Percentiles rank a stretch among this genome's conserved stretches.
Evolutionary conservation across 2,888 invertebrate genomes (phyloP).

Genomic region (Stegana nigrithorax): DNA sequence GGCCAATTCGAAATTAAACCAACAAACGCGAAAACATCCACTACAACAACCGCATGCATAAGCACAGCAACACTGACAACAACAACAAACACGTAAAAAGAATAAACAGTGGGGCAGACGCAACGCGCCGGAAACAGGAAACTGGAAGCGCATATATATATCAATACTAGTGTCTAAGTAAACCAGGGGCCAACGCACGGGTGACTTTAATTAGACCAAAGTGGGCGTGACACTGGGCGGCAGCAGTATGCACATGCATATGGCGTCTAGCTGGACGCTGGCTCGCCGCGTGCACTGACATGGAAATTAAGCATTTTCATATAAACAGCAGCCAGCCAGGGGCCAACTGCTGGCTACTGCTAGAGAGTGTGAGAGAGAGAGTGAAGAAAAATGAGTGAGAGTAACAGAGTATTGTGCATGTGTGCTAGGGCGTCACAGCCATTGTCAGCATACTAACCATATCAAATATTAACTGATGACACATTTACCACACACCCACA

Average conservation of each 20-base stretch:
- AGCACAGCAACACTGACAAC: constrained; percentile 19
- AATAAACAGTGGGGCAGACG: not conserved
- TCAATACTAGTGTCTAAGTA: constrained; percentile 37
- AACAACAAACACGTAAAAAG: constrained; percentile 21
- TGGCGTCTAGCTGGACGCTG: not conserved
- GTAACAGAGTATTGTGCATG: not conserved
- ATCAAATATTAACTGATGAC: not conserved
- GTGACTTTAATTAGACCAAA: constrained; percentile 32
- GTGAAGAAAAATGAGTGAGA: too few relatives aligned
- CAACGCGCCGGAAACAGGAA: constrained; percentile 8
- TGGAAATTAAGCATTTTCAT: constrained; percentile 3
- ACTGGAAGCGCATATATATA: constrained; percentile 25
- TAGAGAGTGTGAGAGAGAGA: too few relatives aligned
- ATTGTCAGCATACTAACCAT: not conserved
- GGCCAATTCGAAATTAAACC: constrained; percentile 20
- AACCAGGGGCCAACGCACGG: constrained; percentile 29
- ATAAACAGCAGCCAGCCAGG: too few relatives aligned
- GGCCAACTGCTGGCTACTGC: too few relatives aligned
- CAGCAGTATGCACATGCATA: not conserved
- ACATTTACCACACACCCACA: too few relatives aligned
- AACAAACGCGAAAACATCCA: constrained; percentile 29
- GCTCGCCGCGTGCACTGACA: not conserved
- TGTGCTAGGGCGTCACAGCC: not conserved
- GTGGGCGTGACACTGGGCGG: not conserved
- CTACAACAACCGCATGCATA: constrained; percentile 20